Evolutionary conservation across 2,797 vertebrate species (phyloP), one percentile per base, ranked within the genome.

Genomic region (Calcarius lapponicus): DNA sequence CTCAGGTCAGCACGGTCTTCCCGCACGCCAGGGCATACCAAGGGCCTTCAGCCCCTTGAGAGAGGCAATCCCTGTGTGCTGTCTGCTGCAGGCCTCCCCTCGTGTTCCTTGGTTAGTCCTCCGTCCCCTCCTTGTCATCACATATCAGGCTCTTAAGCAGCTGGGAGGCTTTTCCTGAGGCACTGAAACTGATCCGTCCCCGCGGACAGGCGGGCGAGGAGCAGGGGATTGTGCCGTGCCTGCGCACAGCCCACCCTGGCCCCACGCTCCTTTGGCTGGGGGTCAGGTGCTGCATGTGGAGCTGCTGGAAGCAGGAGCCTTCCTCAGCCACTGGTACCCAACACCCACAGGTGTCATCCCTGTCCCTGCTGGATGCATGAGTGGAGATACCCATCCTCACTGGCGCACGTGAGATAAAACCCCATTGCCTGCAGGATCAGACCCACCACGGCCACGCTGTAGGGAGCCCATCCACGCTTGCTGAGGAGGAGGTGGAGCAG

Each of bases 101-200:
- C 89, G 88, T 60, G 32, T 64, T 90, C 70, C 57, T 80, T 14
- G 2, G 13, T 82, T 70, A 84, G 69, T 42, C 56, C 67, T 89
- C 75, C 0, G n/a, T 94, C 70, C 56, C 62, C 29, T 93, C 92
- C 95, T 96, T 97, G 95, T 96, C 90, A 96, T 96, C 93, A 75
- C 54, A 0, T 86, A 91, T 93, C 92, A 79, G 76, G 61, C 88
- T 92, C 88, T 85, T 88, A 83, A 96, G 92, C 91, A 97, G 96
- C 97, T 97, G 96, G 88, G 88, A 94, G 86, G 70, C 88, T 93
- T 93, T 93, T 95, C 84, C 92, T 86, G 86, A 96, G 70, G 65
- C 78, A 4, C 65, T 94, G 96, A 93, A 96, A 93, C 58, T 7
- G 86, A 93, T 95, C 78, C 13, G 24, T 88, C 69, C 36, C 42